Conservation (phyloP, 1,140 invertebrate genomes). For the Drosophila ogumai region DNA sequence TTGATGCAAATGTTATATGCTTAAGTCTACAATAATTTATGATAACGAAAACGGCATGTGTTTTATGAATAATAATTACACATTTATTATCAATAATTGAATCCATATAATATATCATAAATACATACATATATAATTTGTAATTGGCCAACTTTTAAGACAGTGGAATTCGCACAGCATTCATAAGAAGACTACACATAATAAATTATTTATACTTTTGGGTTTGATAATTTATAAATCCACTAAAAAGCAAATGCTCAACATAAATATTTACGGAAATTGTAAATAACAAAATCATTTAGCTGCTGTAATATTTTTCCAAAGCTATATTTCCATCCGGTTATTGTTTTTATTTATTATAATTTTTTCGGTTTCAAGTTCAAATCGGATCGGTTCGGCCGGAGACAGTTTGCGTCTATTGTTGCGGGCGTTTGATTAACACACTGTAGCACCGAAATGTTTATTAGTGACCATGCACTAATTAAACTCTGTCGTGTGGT, state of each 20-base stretch:
- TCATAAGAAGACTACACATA: background rate
- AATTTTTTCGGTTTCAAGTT: constrained; percentile 52
- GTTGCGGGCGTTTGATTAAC: constrained; percentile 81
- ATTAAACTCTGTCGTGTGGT: constrained; percentile 72
- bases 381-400: constrained; percentile 45
- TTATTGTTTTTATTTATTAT: constrained; percentile 35
- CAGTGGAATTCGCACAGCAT: background rate
- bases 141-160: background rate
- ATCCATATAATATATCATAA: constrained; percentile 5
- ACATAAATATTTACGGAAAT: constrained; percentile 17
- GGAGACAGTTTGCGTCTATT: constrained; percentile 58
- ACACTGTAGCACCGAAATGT: constrained; percentile 57
- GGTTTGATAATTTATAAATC: background rate
- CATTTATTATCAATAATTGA: constrained; percentile 10
- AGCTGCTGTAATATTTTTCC: constrained; percentile 8
- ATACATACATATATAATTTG: background rate
- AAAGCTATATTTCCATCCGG: constrained; percentile 47
- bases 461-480: constrained; percentile 83
- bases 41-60: background rate
- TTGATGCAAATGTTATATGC: background rate
- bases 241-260: background rate
- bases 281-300: background rate
- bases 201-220: constrained; percentile 1
- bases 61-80: constrained; percentile 12
- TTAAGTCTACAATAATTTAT: background rate